Percentiles rank a stretch among this genome's conserved stretches.
These are phyloP conservation scores for Galerucella calmariensis DNA, from an alignment of 2,888 invertebrate species.

Conservation along the genomic window DNA sequence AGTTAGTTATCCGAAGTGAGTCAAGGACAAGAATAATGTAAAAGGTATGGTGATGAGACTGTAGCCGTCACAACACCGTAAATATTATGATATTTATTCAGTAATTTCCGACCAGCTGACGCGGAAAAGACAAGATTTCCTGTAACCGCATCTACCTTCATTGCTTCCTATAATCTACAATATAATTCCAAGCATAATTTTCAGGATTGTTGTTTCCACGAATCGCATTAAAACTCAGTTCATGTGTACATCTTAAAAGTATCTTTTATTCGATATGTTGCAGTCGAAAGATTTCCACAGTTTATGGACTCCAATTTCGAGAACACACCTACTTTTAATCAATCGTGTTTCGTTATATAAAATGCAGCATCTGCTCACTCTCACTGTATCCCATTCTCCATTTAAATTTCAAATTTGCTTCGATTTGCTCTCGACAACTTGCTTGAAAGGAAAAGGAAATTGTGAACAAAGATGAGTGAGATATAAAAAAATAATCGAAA, in stretches of 20 bases:
- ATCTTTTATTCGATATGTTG: no score
- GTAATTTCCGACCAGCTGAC: conserved; percentile 53
- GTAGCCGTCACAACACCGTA: conserved; percentile 45
- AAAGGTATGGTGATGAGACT: conserved; percentile 65
- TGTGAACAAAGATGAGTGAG: neutral
- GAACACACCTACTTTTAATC: neutral
- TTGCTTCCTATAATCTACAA: no score
- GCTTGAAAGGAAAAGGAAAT: neutral
- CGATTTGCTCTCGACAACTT: neutral
- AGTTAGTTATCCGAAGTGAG: conserved; percentile 46
- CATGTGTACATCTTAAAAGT: no score
- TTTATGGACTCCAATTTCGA: neutral
- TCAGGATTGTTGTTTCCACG: no score
- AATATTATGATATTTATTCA: conserved; percentile 61
- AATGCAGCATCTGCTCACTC: neutral
- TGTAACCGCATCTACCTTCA: neutral
- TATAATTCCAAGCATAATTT: no score
- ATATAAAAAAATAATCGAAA: neutral
- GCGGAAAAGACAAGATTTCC: conserved; percentile 43
- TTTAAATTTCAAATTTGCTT: neutral
- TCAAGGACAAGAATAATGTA: conserved; percentile 60
- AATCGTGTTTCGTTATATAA: neutral
- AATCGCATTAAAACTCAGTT: no score
- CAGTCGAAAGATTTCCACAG: no score
- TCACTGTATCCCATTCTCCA: neutral